These are phyloP conservation scores for Lepas anatifera DNA, from an alignment of 2,888 invertebrate species.

Conservation along the genomic window DNA sequence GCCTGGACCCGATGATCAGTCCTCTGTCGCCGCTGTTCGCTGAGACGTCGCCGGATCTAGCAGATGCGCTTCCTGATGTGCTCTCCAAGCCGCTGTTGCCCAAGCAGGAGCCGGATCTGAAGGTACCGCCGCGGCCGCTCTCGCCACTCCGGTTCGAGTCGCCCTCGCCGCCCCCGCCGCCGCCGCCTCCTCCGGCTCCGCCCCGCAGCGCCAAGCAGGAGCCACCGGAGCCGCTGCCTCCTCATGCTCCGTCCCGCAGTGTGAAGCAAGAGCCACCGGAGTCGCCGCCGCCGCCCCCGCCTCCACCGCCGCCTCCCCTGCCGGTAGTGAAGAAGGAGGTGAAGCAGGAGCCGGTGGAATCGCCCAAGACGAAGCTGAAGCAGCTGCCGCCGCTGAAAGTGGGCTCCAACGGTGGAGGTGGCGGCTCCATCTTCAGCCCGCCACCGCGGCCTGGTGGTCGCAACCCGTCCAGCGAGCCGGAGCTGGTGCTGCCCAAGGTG, in stretches of 20 bases:
- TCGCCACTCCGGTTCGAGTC: neutral
- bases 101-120: neutral
- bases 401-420: neutral
- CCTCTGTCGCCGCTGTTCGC: neutral
- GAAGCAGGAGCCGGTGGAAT: neutral
- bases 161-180: neutral
- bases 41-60: neutral
- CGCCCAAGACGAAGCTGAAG: neutral
- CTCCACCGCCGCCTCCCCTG: neutral
- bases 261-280: neutral
- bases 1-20: neutral
- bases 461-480: neutral
- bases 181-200: neutral
- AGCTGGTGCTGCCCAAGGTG: constrained; percentile 11
- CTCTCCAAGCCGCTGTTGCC: neutral
- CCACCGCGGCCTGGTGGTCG: neutral
- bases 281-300: neutral
- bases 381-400: neutral
- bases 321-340: no score
- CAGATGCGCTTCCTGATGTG: neutral
- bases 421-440: constrained; percentile 11
- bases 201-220: no score
- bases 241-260: neutral
- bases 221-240: no score
- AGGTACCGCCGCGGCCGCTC: neutral